Percentiles rank a stretch among this genome's conserved stretches.
Conservation (phyloP, 2,888 invertebrate genomes). For the Xestia c-nigrum region DNA sequence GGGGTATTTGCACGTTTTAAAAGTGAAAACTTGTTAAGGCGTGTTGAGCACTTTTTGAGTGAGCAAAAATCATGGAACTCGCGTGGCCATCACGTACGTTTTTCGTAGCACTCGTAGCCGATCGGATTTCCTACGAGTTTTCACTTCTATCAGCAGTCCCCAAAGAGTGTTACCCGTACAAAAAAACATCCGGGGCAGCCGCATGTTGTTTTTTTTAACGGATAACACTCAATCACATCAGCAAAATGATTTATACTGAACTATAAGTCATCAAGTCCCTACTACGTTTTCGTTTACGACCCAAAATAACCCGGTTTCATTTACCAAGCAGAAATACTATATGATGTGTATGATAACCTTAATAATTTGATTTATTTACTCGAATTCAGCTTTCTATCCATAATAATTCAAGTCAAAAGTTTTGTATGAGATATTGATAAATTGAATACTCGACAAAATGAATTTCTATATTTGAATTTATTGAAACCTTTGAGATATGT, state of each 20-base stretch:
- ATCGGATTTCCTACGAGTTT: too few species aligned
- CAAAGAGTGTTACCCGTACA: too few species aligned
- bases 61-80: too few species aligned
- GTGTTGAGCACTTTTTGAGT: too few species aligned
- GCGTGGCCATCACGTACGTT: too few species aligned
- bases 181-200: too few species aligned
- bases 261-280: background rate
- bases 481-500: slow-evolving; percentile 16
- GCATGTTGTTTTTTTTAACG: too few species aligned
- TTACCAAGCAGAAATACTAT: background rate
- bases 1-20: background rate
- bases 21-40: too few species aligned
- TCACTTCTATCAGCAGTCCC: too few species aligned
- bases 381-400: background rate
- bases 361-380: slow-evolving; percentile 37
- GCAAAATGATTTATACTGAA: background rate
- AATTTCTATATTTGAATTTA: slow-evolving; percentile 23
- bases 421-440: slow-evolving; percentile 34
- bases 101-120: too few species aligned
- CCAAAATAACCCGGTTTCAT: background rate
- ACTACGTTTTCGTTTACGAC: background rate
- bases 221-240: background rate
- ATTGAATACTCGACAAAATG: slow-evolving; percentile 36
- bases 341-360: background rate
- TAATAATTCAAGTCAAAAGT: slow-evolving; percentile 40